Percentiles rank a stretch among this genome's conserved stretches.
Conservation (phyloP, 2,797 vertebrate species). For the Cygnus olor region DNA sequence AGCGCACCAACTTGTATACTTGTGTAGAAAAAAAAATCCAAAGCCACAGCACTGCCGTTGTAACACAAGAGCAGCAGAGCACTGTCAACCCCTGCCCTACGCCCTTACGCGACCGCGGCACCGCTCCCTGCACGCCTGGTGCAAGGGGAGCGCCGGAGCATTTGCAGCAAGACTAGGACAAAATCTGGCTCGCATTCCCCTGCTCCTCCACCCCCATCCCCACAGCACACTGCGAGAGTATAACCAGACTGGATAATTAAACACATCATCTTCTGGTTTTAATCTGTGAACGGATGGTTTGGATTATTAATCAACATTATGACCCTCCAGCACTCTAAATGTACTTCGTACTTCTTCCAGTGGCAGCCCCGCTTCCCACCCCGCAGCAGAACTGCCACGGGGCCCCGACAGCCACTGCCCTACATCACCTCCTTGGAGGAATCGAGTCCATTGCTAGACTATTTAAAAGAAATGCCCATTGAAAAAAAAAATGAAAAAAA, state of each 20-base stretch:
- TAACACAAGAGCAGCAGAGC: not conserved
- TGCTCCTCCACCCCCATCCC: not conserved
- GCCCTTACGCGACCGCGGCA: not conserved
- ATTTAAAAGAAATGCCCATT: not conserved
- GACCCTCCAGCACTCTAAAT: not conserved
- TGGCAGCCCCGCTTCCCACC: not conserved
- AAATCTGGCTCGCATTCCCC: not conserved
- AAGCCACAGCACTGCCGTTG: rapidly evolving
- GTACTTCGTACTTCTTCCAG: not conserved
- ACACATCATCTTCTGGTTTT: conserved; percentile 7
- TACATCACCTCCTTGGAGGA: not conserved
- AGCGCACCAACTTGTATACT: not conserved
- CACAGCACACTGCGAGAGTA: not conserved
- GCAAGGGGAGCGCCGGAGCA: not conserved
- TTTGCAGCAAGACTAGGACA: not conserved
- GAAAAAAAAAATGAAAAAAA: not conserved
- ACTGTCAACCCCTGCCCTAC: not conserved
- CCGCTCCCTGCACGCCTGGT: not conserved
- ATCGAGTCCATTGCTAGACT: not conserved
- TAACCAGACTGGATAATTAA: not conserved
- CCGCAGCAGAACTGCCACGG: not conserved
- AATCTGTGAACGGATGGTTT: not conserved
- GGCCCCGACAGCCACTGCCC: not conserved
- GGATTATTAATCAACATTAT: conserved; percentile 6
- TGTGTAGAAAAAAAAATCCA: not conserved